Evolutionary conservation across 92 coral and sea anemone genomes (phyloP), one percentile per base, ranked within the genome.

Genomic region (Epizoanthus illoricatus): DNA sequence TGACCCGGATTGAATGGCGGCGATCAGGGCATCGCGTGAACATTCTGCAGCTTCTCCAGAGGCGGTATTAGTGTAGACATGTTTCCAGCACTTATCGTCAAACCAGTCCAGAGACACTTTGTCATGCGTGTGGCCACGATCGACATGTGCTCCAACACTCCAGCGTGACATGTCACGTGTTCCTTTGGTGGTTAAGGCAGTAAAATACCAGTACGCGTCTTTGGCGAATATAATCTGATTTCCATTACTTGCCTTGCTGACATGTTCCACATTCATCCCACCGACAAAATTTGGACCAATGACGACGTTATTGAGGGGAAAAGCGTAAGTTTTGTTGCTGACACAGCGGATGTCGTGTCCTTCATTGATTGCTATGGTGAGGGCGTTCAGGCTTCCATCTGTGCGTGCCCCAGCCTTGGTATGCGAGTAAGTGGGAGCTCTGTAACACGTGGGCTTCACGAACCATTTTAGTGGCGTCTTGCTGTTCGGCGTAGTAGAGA

Each of bases 81-180:
- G 86, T 78, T 86, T 74, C 95, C 95, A 91, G 78, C 95, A 91
- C 17, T 81, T 80, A 40, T 91, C 95, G 2, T 85, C 79, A 84
- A 89, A 91, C 95, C 95, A 91, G 59, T 91, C 95, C 17, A 83
- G 84, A 42, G 87, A 83, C 62, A 91, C 95, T 8, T 39, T 86
- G 68, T 86, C 95, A 19, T 80, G 58, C 6, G 87, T 83, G 87
- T 91, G 92, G 71, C 95, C 95, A 65, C 95, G 86, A 33, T 90
- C 85, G 71, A 59, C 76, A 71, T 91, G 95, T 59, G 56, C 47
- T 24, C 95, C 95, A 56, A 84, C 92, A 16, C 87, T 83, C 95
- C 95, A 89, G 59, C 92, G 92, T 84, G 95, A 91, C 92, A 86
- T 89, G 87, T 91, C 95, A 63, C 88, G 92, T 69, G 69, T 75